These are phyloP conservation scores for Agrochola macilenta DNA, from an alignment of 2,888 invertebrate genomes.

Conservation along the genomic window DNA sequence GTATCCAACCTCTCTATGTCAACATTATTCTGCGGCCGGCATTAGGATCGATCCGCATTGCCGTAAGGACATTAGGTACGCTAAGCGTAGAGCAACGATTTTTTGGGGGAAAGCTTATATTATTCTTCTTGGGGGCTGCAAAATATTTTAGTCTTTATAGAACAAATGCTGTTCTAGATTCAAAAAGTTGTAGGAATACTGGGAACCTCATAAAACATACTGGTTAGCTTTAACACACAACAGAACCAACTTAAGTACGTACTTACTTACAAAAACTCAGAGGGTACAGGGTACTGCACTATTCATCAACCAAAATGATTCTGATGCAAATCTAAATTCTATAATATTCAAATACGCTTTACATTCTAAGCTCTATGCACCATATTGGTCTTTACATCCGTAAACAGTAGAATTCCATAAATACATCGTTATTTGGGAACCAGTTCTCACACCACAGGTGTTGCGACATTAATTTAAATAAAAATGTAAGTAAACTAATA, in stretches of 20 bases:
- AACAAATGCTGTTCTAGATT: background rate
- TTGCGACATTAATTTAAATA: constrained; percentile 41
- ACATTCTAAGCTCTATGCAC: background rate
- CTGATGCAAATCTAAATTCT: background rate
- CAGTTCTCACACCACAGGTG: constrained; percentile 32
- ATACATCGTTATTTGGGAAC: constrained; percentile 1
- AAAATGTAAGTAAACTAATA: constrained; percentile 53
- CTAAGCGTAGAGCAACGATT: constrained; percentile 18
- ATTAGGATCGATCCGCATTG: constrained; percentile 28
- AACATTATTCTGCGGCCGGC: constrained; percentile 28
- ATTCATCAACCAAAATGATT: background rate
- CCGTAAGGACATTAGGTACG: constrained; percentile 23
- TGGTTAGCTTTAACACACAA: background rate
- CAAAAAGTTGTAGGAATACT: background rate
- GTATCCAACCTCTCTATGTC: constrained; percentile 5
- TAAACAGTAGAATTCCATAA: constrained; percentile 15
- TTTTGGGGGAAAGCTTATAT: constrained; percentile 7
- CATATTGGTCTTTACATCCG: constrained; percentile 12
- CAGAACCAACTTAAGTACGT: too few relatives aligned
- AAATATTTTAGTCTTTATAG: background rate
- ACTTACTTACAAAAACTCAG: background rate
- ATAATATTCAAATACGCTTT: background rate
- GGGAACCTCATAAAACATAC: background rate
- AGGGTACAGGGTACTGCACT: too few relatives aligned
- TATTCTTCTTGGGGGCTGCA: background rate